Evolutionary conservation across 2,113 vertebrate species (phyloP).

Genomic region (Callithrix jacchus): DNA sequence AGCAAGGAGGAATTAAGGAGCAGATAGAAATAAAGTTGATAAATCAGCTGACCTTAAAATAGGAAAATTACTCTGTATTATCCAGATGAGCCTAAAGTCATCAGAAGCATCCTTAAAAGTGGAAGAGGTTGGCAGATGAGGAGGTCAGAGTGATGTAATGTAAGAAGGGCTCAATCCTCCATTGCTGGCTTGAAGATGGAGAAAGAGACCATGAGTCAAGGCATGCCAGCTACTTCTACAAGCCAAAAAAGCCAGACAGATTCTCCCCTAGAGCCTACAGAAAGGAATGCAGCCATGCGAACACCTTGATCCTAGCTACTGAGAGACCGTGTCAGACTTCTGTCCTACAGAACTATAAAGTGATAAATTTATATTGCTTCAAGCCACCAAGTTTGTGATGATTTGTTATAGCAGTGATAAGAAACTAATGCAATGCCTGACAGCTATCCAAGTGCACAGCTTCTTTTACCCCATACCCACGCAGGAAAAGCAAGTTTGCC

Average conservation of each 20-base stretch:
- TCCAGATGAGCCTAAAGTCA: not conserved
- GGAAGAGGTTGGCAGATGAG: not conserved
- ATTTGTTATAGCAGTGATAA: not conserved
- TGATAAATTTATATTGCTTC: not conserved
- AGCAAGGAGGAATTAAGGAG: not conserved
- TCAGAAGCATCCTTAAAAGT: conserved; percentile 10
- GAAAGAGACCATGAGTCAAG: not conserved
- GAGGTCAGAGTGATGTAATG: not conserved
- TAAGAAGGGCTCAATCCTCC: not conserved
- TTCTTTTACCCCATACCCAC: not conserved
- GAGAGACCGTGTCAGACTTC: not conserved
- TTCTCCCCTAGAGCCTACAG: not conserved
- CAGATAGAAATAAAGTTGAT: not conserved
- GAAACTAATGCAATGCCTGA: not conserved
- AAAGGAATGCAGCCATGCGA: not conserved
- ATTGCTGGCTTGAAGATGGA: not conserved
- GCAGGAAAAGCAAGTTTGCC: not conserved
- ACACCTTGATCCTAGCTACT: not conserved
- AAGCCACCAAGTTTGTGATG: not conserved
- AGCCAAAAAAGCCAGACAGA: not conserved
- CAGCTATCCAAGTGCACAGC: not conserved
- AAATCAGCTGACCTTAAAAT: not conserved
- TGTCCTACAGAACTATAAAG: not conserved
- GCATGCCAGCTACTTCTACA: not conserved
- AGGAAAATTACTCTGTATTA: not conserved